Base-by-base conservation (phyloP, 1,140 invertebrate genomes). In the Drosophila parabipectinata region DNA sequence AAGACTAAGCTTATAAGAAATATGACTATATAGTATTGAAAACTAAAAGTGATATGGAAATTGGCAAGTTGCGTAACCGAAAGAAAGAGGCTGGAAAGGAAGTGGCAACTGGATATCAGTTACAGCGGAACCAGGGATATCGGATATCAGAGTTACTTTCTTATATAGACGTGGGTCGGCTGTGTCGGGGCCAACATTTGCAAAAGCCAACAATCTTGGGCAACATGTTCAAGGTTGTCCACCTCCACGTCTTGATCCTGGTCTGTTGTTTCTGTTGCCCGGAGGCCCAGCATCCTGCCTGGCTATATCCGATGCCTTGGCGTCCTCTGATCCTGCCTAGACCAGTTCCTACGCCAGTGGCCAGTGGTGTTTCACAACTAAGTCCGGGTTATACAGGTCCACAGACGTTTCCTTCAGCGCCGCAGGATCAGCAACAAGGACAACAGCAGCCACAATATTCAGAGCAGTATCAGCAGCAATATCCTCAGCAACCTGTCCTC, bases 351-450 rank as follows among this genome's bases (percentile, higher is more conserved):
- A n/a, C 24, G 12, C 21, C 15, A 1, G 1, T 51, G 24, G 6
- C 37, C 10, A 18, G 18, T 18, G 34, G 51, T 0, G 2, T 52
- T 4, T 21, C 60, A 2, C 72, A 75, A n/a, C 32, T 75, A 6
- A 75, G 72, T 75, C 71, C 71, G 4, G 71, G 72, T 0, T 75
- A 74, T 24, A 74, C 47, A 21, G 72, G 71, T n/a, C 72, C 72
- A 0, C 72, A 75, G 39, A 75, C 72, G 6, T 75, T 75, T 58
- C 71, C 72, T 2, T 10, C 12, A 9, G 30, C 4, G 5, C 8
- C 18, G 0, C 52, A 74, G 58, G 59, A 52, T 51, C 56, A 62
- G 6, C 59, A 57, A 24, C 52, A 32, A 0, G 41, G 28, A 8
- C 64, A 39, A 12, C 30, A 41, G 54, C 63, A 58, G 12, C 21